phyloP scores from a whole-genome alignment of 2,888 invertebrate genomes.

The Brenthis ino region DNA sequence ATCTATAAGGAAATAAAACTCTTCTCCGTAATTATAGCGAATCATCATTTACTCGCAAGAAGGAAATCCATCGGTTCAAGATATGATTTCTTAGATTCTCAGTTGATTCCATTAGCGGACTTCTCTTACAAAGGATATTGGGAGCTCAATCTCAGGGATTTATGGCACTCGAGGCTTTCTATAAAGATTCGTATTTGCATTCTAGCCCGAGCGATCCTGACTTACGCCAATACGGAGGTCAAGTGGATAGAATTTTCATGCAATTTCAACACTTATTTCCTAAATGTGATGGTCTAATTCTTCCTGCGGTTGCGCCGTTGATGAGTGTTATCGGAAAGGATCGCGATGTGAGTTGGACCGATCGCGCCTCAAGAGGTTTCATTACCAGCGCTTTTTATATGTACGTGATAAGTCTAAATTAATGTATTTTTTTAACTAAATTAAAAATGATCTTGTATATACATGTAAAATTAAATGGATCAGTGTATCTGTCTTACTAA shows the following conservation, averaged over 20 bases:
- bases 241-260: constrained; percentile 44
- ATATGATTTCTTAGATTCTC: constrained; percentile 37
- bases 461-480: too few species aligned
- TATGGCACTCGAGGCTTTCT: constrained; percentile 53
- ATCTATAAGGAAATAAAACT: background rate
- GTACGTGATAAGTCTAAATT: constrained; percentile 1
- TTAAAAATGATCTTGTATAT: too few species aligned
- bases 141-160: constrained; percentile 63
- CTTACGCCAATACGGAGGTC: constrained; percentile 56
- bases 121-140: constrained; percentile 70
- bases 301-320: constrained; percentile 11
- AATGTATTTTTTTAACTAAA: too few species aligned
- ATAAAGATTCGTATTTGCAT: constrained; percentile 75
- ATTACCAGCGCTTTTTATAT: constrained; percentile 37
- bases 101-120: constrained; percentile 74
- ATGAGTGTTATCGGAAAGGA: constrained; percentile 38
- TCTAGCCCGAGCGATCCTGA: constrained; percentile 65
- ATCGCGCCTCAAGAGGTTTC: constrained; percentile 36
- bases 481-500: too few species aligned
- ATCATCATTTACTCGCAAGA: constrained; percentile 24
- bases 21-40: background rate
- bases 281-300: constrained; percentile 20
- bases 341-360: constrained; percentile 37
- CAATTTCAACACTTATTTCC: constrained; percentile 32
- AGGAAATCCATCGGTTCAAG: constrained; percentile 24